Conservation (phyloP, 2,797 vertebrate genomes). For the Pyrrhura leucotis region DNA sequence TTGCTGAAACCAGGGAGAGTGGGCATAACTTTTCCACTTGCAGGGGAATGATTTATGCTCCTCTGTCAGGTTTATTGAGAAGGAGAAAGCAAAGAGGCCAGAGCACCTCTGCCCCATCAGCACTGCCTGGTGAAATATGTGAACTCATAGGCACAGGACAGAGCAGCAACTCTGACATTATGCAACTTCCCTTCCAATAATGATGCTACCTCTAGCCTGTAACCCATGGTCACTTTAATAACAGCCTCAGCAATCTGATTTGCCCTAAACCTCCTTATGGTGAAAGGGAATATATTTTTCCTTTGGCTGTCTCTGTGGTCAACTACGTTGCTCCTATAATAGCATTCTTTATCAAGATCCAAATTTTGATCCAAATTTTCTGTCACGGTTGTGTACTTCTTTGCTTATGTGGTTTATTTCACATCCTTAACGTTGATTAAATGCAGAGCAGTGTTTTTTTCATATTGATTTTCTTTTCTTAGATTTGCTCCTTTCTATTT, state of each 20-base stretch:
- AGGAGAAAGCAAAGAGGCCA: background rate
- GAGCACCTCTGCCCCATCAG: background rate
- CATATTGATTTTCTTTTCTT: conserved; percentile 26
- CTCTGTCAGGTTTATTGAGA: background rate
- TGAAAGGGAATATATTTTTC: background rate
- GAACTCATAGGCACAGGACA: background rate
- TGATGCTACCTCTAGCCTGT: background rate
- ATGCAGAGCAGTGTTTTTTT: background rate
- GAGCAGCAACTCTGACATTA: background rate
- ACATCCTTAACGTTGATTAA: conserved; percentile 36
- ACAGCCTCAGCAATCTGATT: background rate
- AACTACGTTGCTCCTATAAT: background rate
- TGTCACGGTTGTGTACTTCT: background rate
- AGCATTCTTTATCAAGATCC: background rate
- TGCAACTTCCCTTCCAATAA: background rate
- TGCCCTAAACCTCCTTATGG: background rate
- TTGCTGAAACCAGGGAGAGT: background rate
- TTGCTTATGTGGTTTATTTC: conserved; percentile 13
- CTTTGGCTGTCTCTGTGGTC: background rate
- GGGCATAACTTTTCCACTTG: background rate
- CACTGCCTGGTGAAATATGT: background rate
- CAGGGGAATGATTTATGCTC: background rate
- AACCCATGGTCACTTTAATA: background rate
- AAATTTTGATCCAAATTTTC: conserved; percentile 21
- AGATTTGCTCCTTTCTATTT: conserved; percentile 1